phyloP scores from a whole-genome alignment of 2,797 vertebrate species.

The Oophaga sylvatica region DNA sequence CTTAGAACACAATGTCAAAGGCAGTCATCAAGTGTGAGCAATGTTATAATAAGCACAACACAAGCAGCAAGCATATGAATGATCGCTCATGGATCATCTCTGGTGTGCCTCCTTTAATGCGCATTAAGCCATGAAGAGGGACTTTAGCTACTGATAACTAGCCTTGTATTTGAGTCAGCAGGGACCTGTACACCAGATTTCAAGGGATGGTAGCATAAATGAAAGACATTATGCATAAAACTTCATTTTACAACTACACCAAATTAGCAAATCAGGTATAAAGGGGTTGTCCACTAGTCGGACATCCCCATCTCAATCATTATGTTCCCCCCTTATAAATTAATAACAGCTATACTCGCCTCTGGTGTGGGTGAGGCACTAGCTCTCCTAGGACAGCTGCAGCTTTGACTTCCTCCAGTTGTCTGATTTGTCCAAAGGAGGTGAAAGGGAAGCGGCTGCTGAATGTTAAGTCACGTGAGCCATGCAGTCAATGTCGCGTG shows the following conservation, averaged over 20 bases:
- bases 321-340: too few species aligned
- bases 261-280: not conserved
- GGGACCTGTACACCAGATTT: not conserved
- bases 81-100: not conserved
- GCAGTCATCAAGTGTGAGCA: not conserved
- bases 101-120: not conserved
- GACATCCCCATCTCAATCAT: too few species aligned
- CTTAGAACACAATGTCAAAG: not conserved
- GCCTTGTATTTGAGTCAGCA: not conserved
- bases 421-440: too few species aligned
- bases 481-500: too few species aligned
- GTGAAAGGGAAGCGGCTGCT: too few species aligned
- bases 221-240: not conserved
- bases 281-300: not conserved
- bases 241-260: not conserved
- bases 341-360: too few species aligned
- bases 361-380: too few species aligned
- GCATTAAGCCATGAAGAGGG: not conserved
- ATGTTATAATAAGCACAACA: not conserved
- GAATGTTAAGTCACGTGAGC: too few species aligned
- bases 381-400: too few species aligned
- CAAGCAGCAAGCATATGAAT: not conserved
- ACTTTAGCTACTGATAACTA: not conserved
- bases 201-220: not conserved
- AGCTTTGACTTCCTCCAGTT: too few species aligned